Base-by-base conservation (phyloP, 2,888 invertebrate species). In the Parnassius orleans region DNA sequence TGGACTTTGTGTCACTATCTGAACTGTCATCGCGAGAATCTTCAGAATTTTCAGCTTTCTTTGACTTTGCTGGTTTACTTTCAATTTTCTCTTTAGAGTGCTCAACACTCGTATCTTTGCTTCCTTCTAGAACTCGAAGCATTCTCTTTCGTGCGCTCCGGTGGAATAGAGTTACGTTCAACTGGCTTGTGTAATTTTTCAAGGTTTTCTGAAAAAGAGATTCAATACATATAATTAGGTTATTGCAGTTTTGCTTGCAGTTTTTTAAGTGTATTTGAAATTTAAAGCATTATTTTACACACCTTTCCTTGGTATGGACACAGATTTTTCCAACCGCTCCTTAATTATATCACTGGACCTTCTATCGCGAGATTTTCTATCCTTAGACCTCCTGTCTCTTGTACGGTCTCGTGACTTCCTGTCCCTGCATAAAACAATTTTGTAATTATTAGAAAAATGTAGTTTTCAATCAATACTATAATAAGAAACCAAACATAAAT, bases 1-100 rank as follows among this genome's bases (percentile, higher is more conserved):
- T 86, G 1, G 91, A 83, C 72, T 93, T 93, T 41, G 89, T 90
- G 51, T 93, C 93, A 66, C 92, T 88, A 12, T 88, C 90, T 5
- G 90, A 88, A 67, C 86, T 90, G 14, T 88, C 89, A 48, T 86
- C 88, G 42, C 80, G 86, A 15, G 90, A 89, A 65, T 88, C 90
- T 60, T 90, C 90, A 3, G 90, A 84, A 67, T 88, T 83, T 9
- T 85, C 89, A 12, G 73, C 66, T 78, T 92, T 92, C 72, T 90
- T 88, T 15, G 81, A 75, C 68, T 90, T 91, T 10, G 67, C 59
- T 57, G 72, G 79, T 71, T 90, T 89, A 43, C 65, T 69, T 7
- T 87, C 90, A 51, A 66, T 68, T 71, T 92, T 91, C 47, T 91
- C 91, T 68, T 80, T 83, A 0, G 85, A 76, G 24, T 84, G 82